phyloP scores from a whole-genome alignment of 2,888 invertebrate species.

The Drosophila neotestacea region DNA sequence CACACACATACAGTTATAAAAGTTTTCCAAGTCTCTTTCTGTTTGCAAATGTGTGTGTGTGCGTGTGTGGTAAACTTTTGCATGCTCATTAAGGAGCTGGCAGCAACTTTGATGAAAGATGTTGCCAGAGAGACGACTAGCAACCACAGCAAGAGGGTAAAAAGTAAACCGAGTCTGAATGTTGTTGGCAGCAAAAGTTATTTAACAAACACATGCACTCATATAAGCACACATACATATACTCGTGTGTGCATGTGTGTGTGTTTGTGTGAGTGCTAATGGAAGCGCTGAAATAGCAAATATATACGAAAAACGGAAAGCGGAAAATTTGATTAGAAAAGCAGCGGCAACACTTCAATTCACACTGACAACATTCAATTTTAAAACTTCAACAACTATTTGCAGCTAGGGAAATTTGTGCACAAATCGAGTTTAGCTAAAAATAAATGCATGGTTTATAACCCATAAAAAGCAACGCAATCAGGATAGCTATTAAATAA shows the following conservation, averaged over 20 bases:
- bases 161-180: conserved; percentile 44
- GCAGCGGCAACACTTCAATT: conserved; percentile 36
- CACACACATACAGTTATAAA: conserved; percentile 31
- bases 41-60: conserved; percentile 4
- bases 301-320: conserved; percentile 41
- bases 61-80: conserved; percentile 62
- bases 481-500: conserved; percentile 67
- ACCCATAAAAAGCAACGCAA: conserved; percentile 17
- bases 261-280: conserved; percentile 22
- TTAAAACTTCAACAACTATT: conserved; percentile 22
- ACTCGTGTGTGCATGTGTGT: conserved; percentile 3
- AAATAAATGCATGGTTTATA: conserved; percentile 25
- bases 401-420: neutral
- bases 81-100: conserved; percentile 75
- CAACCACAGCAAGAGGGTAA: conserved; percentile 41
- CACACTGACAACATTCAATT: conserved; percentile 29
- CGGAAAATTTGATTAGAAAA: conserved; percentile 51
- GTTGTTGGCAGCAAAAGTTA: conserved; percentile 63
- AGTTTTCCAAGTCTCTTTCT: conserved; percentile 41
- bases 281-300: conserved; percentile 58
- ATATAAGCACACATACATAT: conserved; percentile 1
- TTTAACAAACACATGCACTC: conserved; percentile 32
- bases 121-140: conserved; percentile 42
- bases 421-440: conserved; percentile 18
- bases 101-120: conserved; percentile 60